phyloP scores from a whole-genome alignment of 2,797 vertebrate genomes.

The Loris lydekkerianus region DNA sequence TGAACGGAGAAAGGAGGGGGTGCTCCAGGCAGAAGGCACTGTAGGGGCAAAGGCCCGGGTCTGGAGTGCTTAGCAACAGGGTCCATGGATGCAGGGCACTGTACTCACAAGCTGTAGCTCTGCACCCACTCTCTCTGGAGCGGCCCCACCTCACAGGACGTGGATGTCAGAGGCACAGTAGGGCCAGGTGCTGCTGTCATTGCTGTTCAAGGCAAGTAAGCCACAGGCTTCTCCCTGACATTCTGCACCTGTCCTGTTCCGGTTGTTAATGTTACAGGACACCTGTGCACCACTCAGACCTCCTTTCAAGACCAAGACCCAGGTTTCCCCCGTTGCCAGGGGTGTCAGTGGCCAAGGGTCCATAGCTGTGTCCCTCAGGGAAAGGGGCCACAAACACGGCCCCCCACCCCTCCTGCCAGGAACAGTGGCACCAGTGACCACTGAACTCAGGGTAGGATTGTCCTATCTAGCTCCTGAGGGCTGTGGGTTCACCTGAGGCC shows the following conservation, averaged over 20 bases:
- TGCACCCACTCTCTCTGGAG: background rate
- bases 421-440: background rate
- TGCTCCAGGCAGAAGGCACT: background rate
- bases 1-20: background rate
- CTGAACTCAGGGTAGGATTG: background rate
- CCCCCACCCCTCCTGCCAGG: background rate
- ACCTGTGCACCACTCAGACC: background rate
- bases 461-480: background rate
- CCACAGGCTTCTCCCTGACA: background rate
- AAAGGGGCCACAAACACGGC: background rate
- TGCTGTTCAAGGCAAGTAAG: accelerated
- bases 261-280: background rate
- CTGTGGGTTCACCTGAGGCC: accelerated
- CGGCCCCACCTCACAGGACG: accelerated
- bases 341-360: background rate
- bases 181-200: background rate
- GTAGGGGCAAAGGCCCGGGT: background rate
- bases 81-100: accelerated
- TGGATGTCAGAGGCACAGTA: background rate
- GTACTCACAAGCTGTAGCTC: accelerated
- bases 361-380: background rate
- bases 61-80: accelerated
- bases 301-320: background rate
- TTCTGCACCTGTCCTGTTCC: background rate
- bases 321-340: background rate